Base-by-base conservation (phyloP, 2,888 invertebrate genomes). In the Euzophera pinguis region DNA sequence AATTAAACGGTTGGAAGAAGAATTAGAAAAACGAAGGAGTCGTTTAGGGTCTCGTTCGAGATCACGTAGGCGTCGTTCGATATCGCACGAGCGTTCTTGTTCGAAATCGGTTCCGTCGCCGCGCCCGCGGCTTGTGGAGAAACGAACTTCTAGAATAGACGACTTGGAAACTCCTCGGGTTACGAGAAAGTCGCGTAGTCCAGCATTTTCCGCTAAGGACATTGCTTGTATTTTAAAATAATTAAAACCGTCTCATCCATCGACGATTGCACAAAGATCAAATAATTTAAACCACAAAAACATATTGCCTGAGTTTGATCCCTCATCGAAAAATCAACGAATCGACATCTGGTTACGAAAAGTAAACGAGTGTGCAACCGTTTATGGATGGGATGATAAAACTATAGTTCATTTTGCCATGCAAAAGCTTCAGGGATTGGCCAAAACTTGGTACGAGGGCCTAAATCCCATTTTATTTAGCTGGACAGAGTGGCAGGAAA, bases 401-500 rank as follows among this genome's bases (percentile, higher is more conserved):
- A 60, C 60, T 5, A 56, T 42, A 6, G 49, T 48, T 0, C 53
- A 53, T 45, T 54, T 47, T 41, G 27, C 51, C 8, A 53, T 47
- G 38, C 53, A 50, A 27, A 53, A 53, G 17, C 13, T 51, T 1
- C 16, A 13, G 29, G 69, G 68, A 4, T 22, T 64, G 8, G 68
- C 65, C 5, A 56, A 66, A 37, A 57, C 39, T 0, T 69, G 67
- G 71, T 68, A 64, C 17, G 57, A 65, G 42, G 58, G 64, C 1
- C 29, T 65, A 3, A 39, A 55, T 8, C 34, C 63, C 0, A 58
- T 66, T 6, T 3, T 65, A 0, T 66, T 53, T 45, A 55, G 53
- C 0, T 69, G 69, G 68, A 6, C 13, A 0, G 63, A 69, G 17
- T 69, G 69, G 69, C 66, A 67, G 47, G 37, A 32, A 2, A 68